phyloP scores from a whole-genome alignment of 2,113 vertebrate species.

The Pollimyrus isidori region DNA sequence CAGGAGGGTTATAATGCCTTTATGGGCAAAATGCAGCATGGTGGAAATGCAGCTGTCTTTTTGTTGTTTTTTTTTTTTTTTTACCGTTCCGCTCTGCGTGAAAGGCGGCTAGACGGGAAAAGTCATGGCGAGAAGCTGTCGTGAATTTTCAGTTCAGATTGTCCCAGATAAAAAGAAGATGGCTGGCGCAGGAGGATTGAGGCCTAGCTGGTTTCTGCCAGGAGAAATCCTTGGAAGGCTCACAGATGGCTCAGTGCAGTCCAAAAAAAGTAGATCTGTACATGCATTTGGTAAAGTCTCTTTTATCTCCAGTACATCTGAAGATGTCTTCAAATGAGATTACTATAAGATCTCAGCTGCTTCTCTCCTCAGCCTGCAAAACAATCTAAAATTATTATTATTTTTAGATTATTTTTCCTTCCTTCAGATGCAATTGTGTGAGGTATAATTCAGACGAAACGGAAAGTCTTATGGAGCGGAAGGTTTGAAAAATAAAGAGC shows the following conservation, averaged over 20 bases:
- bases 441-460: not conserved
- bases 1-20: not conserved
- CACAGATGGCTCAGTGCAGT: not conserved
- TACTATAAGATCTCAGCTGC: not conserved
- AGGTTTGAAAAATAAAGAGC: not conserved
- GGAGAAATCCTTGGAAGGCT: not conserved
- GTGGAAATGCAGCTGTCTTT: not conserved
- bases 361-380: not conserved
- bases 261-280: not conserved
- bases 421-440: not conserved
- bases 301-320: not conserved
- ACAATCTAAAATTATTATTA: not conserved
- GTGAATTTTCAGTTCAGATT: not conserved
- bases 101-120: not conserved
- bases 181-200: not conserved
- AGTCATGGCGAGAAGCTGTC: not conserved
- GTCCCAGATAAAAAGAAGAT: not conserved
- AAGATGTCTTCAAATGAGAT: conserved; percentile 2
- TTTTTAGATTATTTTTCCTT: not conserved
- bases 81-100: not conserved
- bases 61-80: no score
- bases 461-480: not conserved
- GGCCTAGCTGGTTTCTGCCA: not conserved
- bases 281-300: not conserved
- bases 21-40: not conserved